Evolutionary conservation across 2,888 invertebrate genomes (phyloP).

Genomic region (Gibbula magus): DNA sequence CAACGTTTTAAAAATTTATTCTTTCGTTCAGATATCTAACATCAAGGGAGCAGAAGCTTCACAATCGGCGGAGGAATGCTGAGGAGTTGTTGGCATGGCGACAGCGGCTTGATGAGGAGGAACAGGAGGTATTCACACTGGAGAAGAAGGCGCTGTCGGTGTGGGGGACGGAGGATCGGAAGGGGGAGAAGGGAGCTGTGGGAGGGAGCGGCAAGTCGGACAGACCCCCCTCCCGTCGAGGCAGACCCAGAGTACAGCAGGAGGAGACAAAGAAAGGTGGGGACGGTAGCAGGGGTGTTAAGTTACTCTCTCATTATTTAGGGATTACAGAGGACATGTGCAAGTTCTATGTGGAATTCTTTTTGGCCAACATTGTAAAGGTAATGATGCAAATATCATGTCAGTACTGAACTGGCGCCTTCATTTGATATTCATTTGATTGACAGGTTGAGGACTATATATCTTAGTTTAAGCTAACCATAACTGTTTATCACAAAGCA

Average conservation of each 20-base stretch:
- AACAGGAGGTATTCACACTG: conserved; percentile 67
- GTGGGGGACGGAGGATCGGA: conserved; percentile 46
- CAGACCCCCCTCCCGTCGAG: background rate
- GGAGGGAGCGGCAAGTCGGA: background rate
- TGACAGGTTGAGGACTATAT: too few relatives aligned
- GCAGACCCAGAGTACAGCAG: background rate
- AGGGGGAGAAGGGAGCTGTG: background rate
- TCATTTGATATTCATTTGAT: too few relatives aligned
- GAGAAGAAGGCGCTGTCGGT: conserved; percentile 69
- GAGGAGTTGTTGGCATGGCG: conserved; percentile 74
- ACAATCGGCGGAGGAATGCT: conserved; percentile 70
- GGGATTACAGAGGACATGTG: too few relatives aligned
- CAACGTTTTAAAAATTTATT: too few relatives aligned
- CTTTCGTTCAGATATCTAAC: conserved; percentile 69
- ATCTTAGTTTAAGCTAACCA: too few relatives aligned
- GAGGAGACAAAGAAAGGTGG: conserved; percentile 14
- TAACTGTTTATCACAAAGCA: too few relatives aligned
- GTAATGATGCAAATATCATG: too few relatives aligned
- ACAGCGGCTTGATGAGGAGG: conserved; percentile 72
- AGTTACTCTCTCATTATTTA: too few relatives aligned
- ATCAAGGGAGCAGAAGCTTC: conserved; percentile 70
- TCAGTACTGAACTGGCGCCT: too few relatives aligned
- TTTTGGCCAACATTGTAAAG: too few relatives aligned
- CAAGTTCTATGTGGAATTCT: too few relatives aligned
- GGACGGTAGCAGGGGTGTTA: background rate